These are phyloP conservation scores for Oligia strigilis DNA, from an alignment of 2,888 invertebrate genomes.

Conservation along the genomic window DNA sequence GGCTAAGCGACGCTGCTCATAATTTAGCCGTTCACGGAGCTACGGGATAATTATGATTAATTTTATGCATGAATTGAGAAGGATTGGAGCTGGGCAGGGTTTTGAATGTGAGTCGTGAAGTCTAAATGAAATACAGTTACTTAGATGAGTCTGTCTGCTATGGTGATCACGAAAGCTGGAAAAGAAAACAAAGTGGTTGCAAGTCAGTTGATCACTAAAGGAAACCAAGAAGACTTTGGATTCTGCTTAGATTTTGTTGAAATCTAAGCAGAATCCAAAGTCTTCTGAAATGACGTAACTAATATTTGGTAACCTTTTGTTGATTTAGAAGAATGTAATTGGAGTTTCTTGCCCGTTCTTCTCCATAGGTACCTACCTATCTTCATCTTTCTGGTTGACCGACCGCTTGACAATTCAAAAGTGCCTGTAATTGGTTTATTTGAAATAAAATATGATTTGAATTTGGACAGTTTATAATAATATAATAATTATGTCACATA, in stretches of 20 bases:
- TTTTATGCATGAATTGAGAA: constrained; percentile 59
- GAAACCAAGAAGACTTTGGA: not conserved
- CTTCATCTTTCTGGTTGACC: not conserved
- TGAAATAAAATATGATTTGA: not conserved
- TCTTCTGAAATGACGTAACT: not conserved
- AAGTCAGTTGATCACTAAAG: not conserved
- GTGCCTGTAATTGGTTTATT: not conserved
- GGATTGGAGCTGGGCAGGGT: constrained; percentile 36
- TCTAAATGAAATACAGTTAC: not conserved
- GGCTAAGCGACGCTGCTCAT: constrained; percentile 63
- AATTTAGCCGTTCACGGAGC: constrained; percentile 60
- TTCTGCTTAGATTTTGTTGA: not conserved
- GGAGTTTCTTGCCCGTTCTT: not conserved
- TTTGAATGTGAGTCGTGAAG: constrained; percentile 19
- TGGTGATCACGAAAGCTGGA: not conserved
- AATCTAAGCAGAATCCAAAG: too few species aligned
- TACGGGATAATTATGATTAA: constrained; percentile 64
- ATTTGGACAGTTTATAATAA: not conserved
- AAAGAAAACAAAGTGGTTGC: constrained; percentile 3
- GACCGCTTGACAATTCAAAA: not conserved
- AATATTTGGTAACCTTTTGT: not conserved
- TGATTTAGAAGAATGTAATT: not conserved
- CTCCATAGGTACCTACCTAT: not conserved
- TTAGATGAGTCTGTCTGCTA: constrained; percentile 1
- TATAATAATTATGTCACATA: not conserved